Conservation (phyloP, 2,797 vertebrate genomes). For the Mionectes olivaceus region DNA sequence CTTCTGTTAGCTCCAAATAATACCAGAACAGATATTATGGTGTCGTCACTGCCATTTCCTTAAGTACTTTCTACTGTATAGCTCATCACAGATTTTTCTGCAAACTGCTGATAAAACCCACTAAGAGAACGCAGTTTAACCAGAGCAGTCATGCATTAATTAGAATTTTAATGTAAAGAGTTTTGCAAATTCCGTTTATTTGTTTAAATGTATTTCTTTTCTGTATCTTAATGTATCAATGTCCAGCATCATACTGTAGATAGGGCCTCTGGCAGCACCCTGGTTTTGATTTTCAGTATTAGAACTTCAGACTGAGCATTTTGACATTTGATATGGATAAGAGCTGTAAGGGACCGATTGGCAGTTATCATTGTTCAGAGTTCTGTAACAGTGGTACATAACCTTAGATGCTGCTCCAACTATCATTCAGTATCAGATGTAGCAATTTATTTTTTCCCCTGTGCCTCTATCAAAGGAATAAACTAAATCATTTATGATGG, state of each 20-base stretch:
- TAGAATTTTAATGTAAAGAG: not conserved
- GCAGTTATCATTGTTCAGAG: not conserved
- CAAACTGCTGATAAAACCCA: not conserved
- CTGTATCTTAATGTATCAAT: not conserved
- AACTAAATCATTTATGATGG: not conserved
- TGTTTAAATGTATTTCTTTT: not conserved
- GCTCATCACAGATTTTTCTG: not conserved
- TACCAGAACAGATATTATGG: not conserved
- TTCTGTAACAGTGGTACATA: not conserved
- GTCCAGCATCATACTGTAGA: not conserved
- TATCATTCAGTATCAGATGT: not conserved
- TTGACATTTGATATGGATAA: not conserved
- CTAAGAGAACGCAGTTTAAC: not conserved
- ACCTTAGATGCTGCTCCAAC: rapidly evolving
- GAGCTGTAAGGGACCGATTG: not conserved
- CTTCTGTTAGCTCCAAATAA: not conserved
- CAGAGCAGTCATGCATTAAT: rapidly evolving
- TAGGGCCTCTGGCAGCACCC: not conserved
- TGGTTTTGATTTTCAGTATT: not conserved
- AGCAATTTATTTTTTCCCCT: not conserved
- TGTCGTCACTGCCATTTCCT: not conserved
- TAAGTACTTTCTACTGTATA: not conserved
- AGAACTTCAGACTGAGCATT: not conserved
- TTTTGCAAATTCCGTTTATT: not conserved
- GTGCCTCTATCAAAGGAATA: not conserved